Evolutionary conservation across 2,888 invertebrate genomes (phyloP), one percentile per base, ranked within the genome.

Genomic region (Chaetogeoica ovagalla): DNA sequence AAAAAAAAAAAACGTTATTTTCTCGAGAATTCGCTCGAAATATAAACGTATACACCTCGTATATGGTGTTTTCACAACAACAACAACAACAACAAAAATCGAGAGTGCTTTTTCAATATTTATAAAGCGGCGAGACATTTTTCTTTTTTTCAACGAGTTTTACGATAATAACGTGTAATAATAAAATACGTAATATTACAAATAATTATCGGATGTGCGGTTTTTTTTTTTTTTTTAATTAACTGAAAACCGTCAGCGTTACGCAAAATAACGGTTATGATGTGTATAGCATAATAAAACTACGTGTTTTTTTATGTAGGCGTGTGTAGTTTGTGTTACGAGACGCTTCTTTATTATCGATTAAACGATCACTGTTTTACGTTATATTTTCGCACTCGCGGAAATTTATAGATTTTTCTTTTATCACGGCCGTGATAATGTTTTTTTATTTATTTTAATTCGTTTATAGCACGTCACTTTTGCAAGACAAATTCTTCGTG

Each of bases 401-500:
- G 30, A 30, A 30, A 30, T 30, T n/a, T 43, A 43, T 48, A 48
- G 8, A 55, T 55, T 17, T 55, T 55, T 19, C 55, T 19, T n/a
- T 55, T 19, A 30, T 30, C 1, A 55, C 19, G 19, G 13, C n/a
- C 2, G 1, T 3, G 37, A 21, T 72, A 11, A 43, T 43, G 43
- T 7, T 43, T 43, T 43, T 9, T 9, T 43, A 5, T 43, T 43
- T 43, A 9, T 43, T 43, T 82, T 62, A 76, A 62, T 83, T 83
- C 84, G 82, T 77, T 89, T 88, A 13, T 89, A 94, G 94, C 86
- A 91, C 91, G 83, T 89, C 90, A 85, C 90, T 90, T 83, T 86
- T 96, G 81, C 94, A 93, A 84, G 93, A 93, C 84, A 88, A 91
- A 81, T 90, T 92, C 83, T 90, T 94, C 84, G 89, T 90, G 84